Percentiles rank a stretch among this genome's conserved stretches.
Evolutionary conservation across 2,113 vertebrate genomes (phyloP).

Genomic region (Donacobius atricapilla): DNA sequence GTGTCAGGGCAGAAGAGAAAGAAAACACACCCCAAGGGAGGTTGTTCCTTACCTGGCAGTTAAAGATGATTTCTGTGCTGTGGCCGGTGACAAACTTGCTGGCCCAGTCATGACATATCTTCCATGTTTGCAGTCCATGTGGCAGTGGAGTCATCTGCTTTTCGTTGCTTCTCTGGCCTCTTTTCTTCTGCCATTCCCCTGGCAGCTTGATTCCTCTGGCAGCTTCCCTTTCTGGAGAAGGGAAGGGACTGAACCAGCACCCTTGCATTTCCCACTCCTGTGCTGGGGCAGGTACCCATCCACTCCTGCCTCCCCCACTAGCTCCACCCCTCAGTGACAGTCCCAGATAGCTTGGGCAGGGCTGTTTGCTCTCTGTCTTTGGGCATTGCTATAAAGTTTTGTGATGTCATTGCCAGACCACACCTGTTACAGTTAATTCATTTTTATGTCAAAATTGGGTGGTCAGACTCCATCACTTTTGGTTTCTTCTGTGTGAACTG

Average conservation of each 20-base stretch:
- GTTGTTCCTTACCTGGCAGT: not conserved
- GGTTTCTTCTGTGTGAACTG: not conserved
- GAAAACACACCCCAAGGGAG: not conserved
- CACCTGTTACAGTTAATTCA: not conserved
- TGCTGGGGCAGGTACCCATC: not conserved
- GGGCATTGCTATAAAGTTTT: not conserved
- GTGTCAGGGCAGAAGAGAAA: not conserved
- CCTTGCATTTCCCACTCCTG: not conserved
- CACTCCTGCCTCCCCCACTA: not conserved
- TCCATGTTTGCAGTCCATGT: not conserved
- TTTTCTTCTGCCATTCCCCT: not conserved
- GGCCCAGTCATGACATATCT: not conserved
- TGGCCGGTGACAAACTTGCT: not conserved
- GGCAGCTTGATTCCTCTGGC: not conserved
- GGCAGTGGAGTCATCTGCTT: not conserved
- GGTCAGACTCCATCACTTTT: conserved; percentile 5
- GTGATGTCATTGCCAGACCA: not conserved
- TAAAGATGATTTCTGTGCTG: not conserved
- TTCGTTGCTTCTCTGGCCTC: not conserved
- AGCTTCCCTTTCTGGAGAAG: not conserved
- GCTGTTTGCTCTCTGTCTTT: not conserved
- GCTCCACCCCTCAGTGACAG: not conserved
- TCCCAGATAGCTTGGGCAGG: not conserved
- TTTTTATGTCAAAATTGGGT: not conserved
- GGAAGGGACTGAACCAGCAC: not conserved